Evolutionary conservation across 2,113 vertebrate species (phyloP).

Genomic region (Coturnix japonica): DNA sequence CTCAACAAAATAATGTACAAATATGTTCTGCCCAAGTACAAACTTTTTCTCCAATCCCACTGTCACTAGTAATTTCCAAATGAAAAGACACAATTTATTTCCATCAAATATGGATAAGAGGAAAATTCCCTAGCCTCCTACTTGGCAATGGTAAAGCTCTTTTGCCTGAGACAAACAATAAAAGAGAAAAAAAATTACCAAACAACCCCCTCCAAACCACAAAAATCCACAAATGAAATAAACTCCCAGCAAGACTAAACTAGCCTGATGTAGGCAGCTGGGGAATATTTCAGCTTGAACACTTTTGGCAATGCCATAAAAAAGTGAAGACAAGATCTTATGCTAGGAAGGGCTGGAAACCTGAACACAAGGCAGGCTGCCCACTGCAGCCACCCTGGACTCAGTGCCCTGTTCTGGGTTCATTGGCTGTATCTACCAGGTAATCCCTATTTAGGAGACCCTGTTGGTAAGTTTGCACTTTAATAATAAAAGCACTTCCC

Average conservation of each 20-base stretch:
- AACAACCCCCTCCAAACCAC: conserved; percentile 40
- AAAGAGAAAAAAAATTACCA: not conserved
- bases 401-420: not conserved
- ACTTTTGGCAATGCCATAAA: not conserved
- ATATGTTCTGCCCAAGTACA: not conserved
- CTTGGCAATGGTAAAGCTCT: not conserved
- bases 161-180: conserved; percentile 29
- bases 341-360: not conserved
- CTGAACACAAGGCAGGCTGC: fast-evolving
- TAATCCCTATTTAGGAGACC: not conserved
- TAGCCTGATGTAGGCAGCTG: not conserved
- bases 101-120: not conserved
- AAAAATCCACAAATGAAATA: conserved; percentile 38
- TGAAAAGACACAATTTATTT: not conserved
- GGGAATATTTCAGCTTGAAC: not conserved
- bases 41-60: not conserved
- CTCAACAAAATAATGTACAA: not conserved
- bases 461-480: not conserved
- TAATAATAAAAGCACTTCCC: not conserved
- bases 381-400: not conserved
- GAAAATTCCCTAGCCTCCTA: not conserved
- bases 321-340: fast-evolving
- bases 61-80: not conserved
- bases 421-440: fast-evolving
- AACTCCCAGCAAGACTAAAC: conserved; percentile 38